Conservation (phyloP, 1,140 invertebrate genomes). For the Sinella curviseta region DNA sequence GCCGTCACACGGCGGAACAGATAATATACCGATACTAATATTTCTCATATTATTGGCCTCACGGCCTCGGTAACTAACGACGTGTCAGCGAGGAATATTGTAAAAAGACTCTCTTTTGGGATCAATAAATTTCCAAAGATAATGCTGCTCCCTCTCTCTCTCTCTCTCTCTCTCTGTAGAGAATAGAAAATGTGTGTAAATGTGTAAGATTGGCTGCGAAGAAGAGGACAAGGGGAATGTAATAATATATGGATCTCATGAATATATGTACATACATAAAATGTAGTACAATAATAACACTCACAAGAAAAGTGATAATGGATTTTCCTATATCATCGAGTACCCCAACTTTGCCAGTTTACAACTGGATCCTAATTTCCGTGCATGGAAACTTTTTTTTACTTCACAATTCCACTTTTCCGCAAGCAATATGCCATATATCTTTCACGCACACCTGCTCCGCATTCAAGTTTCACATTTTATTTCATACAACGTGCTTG, state of each 20-base stretch:
- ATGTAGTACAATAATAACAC: slow-evolving; percentile 4
- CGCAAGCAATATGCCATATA: slow-evolving; percentile 2
- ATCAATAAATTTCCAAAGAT: slow-evolving; percentile 16
- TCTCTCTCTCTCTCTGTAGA: no score
- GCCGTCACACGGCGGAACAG: no score
- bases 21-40: neutral
- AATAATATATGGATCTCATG: no score
- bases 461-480: slow-evolving; percentile 14
- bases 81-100: neutral
- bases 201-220: no score
- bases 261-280: neutral
- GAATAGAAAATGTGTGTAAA: no score
- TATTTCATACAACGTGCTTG: neutral
- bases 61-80: slow-evolving; percentile 1
- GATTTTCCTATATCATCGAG: neutral
- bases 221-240: no score
- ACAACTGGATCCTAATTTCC: slow-evolving; percentile 9
- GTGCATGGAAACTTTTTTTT: neutral
- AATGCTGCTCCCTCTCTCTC: no score
- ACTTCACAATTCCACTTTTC: slow-evolving; percentile 18
- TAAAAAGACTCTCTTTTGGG: neutral
- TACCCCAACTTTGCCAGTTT: neutral
- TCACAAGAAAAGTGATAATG: slow-evolving; percentile 8
- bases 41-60: neutral
- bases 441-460: slow-evolving; percentile 13